phyloP scores from a whole-genome alignment of 2,888 invertebrate genomes.

The Erebia ligea region DNA sequence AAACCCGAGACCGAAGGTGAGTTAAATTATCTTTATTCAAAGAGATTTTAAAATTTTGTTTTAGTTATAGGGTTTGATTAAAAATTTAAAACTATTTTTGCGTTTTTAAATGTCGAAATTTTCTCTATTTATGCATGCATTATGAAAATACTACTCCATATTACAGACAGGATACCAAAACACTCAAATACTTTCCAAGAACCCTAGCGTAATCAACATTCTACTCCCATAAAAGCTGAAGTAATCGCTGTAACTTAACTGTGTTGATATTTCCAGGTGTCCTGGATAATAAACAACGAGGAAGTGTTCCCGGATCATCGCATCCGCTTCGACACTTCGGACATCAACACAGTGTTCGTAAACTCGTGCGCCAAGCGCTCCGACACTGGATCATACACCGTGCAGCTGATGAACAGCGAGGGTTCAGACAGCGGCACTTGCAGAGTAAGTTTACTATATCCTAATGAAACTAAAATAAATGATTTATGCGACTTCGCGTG shows the following conservation, averaged over 20 bases:
- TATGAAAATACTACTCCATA: too few species aligned
- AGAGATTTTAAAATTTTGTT: neutral
- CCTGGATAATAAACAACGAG: slow-evolving; percentile 95
- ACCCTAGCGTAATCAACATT: too few species aligned
- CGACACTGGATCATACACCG: slow-evolving; percentile 97
- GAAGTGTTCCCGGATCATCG: slow-evolving; percentile 91
- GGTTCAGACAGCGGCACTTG: slow-evolving; percentile 96
- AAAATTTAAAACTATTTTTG: too few species aligned
- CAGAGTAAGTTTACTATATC: slow-evolving; percentile 81
- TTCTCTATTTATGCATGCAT: too few species aligned
- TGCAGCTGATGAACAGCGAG: slow-evolving; percentile 93
- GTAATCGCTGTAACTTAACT: neutral
- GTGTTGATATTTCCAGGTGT: slow-evolving; percentile 58
- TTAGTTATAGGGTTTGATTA: too few species aligned
- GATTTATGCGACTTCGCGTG: too few species aligned
- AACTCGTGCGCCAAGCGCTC: slow-evolving; percentile 95
- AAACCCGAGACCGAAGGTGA: slow-evolving; percentile 93
- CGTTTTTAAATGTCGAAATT: too few species aligned
- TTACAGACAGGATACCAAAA: too few species aligned
- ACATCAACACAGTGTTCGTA: slow-evolving; percentile 90
- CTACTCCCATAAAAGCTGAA: too few species aligned
- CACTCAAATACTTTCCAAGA: too few species aligned
- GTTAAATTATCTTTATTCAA: slow-evolving; percentile 39
- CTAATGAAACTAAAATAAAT: too few species aligned
- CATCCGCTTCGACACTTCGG: slow-evolving; percentile 93